phyloP scores from a whole-genome alignment of 2,113 vertebrate genomes.

The Pleuronectes platessa region DNA sequence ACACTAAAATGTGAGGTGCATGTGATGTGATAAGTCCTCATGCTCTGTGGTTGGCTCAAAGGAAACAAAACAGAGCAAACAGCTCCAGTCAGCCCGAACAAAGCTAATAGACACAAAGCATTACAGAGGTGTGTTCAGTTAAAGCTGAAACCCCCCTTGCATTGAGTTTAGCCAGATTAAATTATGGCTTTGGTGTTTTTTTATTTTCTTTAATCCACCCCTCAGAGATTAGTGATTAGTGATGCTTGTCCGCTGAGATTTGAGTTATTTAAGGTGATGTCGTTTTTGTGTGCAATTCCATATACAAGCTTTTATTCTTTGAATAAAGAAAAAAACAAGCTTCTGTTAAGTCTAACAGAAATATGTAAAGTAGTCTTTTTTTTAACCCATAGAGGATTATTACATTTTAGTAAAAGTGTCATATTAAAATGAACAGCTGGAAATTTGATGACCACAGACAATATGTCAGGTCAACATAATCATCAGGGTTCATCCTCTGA shows the following conservation, averaged over 20 bases:
- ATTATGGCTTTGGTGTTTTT: neutral
- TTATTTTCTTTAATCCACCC: neutral
- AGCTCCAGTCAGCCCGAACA: constrained; percentile 36
- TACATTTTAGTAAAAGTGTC: no score
- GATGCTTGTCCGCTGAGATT: neutral
- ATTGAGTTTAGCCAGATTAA: neutral
- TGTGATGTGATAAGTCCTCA: constrained; percentile 10
- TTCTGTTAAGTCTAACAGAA: no score
- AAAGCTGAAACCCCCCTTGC: neutral
- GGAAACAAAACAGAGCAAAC: constrained; percentile 31
- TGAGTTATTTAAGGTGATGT: no score
- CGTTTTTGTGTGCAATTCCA: neutral
- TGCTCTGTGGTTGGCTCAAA: constrained; percentile 21
- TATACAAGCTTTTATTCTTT: neutral
- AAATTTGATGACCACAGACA: neutral
- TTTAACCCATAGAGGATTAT: no score
- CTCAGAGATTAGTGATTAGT: neutral
- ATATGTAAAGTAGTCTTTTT: no score
- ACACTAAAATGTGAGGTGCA: constrained; percentile 7
- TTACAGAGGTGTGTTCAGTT: constrained; percentile 12
- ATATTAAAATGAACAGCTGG: no score
- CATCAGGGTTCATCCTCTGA: neutral
- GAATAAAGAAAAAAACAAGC: no score
- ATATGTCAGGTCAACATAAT: neutral
- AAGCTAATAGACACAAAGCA: constrained; percentile 31